Conservation (phyloP, 2,888 invertebrate genomes). For the Dicycla oo region DNA sequence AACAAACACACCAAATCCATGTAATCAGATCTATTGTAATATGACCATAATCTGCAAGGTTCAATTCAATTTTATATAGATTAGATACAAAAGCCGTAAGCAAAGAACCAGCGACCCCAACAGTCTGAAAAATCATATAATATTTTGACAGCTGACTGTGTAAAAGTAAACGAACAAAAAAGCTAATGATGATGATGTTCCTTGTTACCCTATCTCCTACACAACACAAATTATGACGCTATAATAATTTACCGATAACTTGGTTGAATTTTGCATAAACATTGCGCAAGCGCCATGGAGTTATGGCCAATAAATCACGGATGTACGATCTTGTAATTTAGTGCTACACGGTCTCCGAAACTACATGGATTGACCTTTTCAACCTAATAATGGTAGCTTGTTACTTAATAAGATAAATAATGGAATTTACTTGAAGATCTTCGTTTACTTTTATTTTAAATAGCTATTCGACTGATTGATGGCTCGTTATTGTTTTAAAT, state of each 20-base stretch:
- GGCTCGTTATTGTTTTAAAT: slow-evolving; percentile 28
- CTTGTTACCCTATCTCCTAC: slow-evolving; percentile 33
- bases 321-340: slow-evolving; percentile 45
- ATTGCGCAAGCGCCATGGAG: slow-evolving; percentile 41
- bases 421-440: slow-evolving; percentile 16
- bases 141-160: too few species aligned
- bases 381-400: slow-evolving; percentile 36
- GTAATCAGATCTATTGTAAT: too few species aligned
- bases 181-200: neutral
- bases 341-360: slow-evolving; percentile 18
- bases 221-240: slow-evolving; percentile 30
- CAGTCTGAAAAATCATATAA: too few species aligned
- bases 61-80: too few species aligned
- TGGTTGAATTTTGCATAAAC: slow-evolving; percentile 59
- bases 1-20: too few species aligned
- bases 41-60: too few species aligned
- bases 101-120: too few species aligned
- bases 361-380: slow-evolving; percentile 38
- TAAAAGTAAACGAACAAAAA: neutral
- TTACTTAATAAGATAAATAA: slow-evolving; percentile 35
- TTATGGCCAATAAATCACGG: slow-evolving; percentile 58
- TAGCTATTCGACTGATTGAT: slow-evolving; percentile 11
- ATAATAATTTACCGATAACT: slow-evolving; percentile 58
- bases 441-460: slow-evolving; percentile 24
- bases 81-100: too few species aligned